Evolutionary conservation across 2,888 invertebrate species (phyloP), one percentile per base, ranked within the genome.

Genomic region (Desoria tigrina): DNA sequence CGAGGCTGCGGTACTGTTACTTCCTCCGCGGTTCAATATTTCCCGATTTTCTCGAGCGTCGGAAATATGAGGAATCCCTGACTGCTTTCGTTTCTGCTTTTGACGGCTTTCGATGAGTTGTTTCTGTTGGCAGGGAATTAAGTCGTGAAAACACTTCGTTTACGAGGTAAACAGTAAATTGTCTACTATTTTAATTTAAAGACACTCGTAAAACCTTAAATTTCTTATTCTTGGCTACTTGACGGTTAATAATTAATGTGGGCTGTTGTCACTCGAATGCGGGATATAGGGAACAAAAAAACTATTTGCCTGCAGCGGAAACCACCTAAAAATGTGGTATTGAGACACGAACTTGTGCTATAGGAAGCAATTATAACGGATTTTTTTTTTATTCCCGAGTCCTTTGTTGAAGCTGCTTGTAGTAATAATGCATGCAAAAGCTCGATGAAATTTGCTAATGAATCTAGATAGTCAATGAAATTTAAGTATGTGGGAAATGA

Each of bases 101-200:
- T 76, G 76, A 32, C 76, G 75, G 58, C 65, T 74, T 64, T 76
- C 76, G 37, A 76, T 76, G 28, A 76, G 59, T 61, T 75, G 75
- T 62, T 76, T 76, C 76, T 76, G 56, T 16, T n/a, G n/a, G n/a
- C n/a, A n/a, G n/a, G n/a, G n/a, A n/a, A 60, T 51, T 49, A 11
- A 37, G n/a, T n/a, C n/a, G n/a, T n/a, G n/a, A n/a, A n/a, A n/a
- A n/a, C n/a, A n/a, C n/a, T n/a, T n/a, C n/a, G n/a, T n/a, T n/a
- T n/a, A 24, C 26, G 18, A 56, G 9, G 18, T 4, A 21, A 27
- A 39, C 26, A 42, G 11, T 2, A 23, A 26, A 42, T 21, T 42
- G 9, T 42, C 21, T 58, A 18, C 18, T 32, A 54, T 2, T 1
- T n/a, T 18, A 32, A 53, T 53, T n/a, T n/a, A n/a, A n/a, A n/a